Percentiles rank a stretch among this genome's conserved stretches.
phyloP scores from a whole-genome alignment of 2,113 vertebrate species.

The Alligator mississippiensis region DNA sequence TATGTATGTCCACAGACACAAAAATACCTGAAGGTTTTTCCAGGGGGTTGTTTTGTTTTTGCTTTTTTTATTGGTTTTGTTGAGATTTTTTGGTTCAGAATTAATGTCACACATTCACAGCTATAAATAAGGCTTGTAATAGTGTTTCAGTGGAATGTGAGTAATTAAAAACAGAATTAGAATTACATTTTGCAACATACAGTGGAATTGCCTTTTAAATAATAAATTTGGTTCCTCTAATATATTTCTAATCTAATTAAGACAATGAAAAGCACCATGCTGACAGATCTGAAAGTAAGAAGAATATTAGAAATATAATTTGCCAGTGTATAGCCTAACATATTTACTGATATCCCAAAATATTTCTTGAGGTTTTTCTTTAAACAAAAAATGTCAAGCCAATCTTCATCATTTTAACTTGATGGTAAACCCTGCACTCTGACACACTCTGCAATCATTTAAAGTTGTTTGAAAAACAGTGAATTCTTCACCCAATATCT shows the following conservation, averaged over 20 bases:
- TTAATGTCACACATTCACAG: not conserved
- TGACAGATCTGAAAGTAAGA: constrained; percentile 32
- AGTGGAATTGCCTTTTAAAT: constrained; percentile 49
- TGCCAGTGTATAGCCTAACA: constrained; percentile 39
- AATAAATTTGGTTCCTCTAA: constrained; percentile 52
- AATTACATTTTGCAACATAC: constrained; percentile 12
- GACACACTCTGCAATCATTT: not conserved
- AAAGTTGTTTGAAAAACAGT: not conserved
- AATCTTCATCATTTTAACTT: not conserved
- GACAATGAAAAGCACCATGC: constrained; percentile 38
- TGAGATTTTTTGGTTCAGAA: not conserved
- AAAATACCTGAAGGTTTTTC: no score
- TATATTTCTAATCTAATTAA: constrained; percentile 65
- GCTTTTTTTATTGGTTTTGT: not conserved
- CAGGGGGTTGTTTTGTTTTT: not conserved
- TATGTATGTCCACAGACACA: not conserved
- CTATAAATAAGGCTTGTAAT: constrained; percentile 5
- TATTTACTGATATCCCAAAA: constrained; percentile 38
- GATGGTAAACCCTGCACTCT: not conserved
- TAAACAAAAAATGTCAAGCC: constrained; percentile 42
- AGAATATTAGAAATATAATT: constrained; percentile 21
- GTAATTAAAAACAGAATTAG: constrained; percentile 30
- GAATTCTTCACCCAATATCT: not conserved
- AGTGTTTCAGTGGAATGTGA: constrained; percentile 28
- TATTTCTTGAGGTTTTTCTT: not conserved